These are phyloP conservation scores for Automeris io DNA, from an alignment of 2,888 invertebrate genomes.

Conservation along the genomic window DNA sequence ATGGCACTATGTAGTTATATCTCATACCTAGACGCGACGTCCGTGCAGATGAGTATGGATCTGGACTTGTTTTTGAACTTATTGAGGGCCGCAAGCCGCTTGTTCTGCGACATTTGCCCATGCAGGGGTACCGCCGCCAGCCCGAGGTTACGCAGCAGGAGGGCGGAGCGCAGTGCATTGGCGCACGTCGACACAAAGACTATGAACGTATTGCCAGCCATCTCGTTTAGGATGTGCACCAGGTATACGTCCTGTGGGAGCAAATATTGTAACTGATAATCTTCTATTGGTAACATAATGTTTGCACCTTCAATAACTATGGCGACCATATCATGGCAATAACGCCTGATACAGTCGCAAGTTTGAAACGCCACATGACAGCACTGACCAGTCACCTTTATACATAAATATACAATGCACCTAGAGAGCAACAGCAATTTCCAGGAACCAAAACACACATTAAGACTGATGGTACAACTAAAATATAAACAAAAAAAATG, in stretches of 20 bases:
- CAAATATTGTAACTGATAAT: background rate
- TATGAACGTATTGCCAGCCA: slow-evolving; percentile 97
- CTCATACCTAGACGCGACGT: slow-evolving; percentile 94
- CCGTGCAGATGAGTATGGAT: slow-evolving; percentile 98
- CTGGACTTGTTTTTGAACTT: slow-evolving; percentile 96
- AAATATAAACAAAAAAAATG: background rate
- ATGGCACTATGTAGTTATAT: background rate
- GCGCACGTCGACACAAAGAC: slow-evolving; percentile 98
- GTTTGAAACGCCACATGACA: too few relatives aligned
- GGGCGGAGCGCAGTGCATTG: slow-evolving; percentile 91
- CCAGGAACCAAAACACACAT: too few relatives aligned
- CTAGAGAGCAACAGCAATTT: too few relatives aligned
- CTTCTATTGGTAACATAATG: too few relatives aligned
- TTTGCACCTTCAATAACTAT: too few relatives aligned
- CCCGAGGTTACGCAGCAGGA: slow-evolving; percentile 93
- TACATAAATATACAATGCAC: too few relatives aligned
- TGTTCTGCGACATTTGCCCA: slow-evolving; percentile 99
- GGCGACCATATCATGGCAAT: too few relatives aligned
- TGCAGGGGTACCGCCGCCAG: slow-evolving; percentile 97
- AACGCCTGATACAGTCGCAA: too few relatives aligned
- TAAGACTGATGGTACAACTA: too few relatives aligned
- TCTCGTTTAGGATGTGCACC: slow-evolving; percentile 95
- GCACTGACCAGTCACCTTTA: too few relatives aligned
- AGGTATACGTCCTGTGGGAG: slow-evolving; percentile 91
- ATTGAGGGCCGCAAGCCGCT: slow-evolving; percentile 94